phyloP scores from a whole-genome alignment of 2,888 invertebrate species.

The Actias luna region DNA sequence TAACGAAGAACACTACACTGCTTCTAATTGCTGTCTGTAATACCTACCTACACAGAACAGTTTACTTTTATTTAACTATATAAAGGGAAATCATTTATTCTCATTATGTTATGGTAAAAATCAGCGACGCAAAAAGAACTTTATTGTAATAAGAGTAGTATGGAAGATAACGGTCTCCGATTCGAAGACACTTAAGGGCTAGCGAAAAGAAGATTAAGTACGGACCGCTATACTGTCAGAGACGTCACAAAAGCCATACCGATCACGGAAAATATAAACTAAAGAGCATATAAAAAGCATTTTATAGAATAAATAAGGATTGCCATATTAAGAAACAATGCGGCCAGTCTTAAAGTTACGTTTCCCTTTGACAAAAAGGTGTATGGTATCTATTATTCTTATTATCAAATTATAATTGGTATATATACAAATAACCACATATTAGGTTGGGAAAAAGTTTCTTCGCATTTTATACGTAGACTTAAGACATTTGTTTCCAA shows the following conservation, averaged over 20 bases:
- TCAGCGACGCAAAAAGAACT: neutral
- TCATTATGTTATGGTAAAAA: neutral
- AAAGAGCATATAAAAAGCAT: neutral
- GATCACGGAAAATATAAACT: neutral
- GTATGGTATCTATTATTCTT: too few species aligned
- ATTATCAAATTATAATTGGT: too few species aligned
- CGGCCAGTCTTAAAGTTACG: too few species aligned
- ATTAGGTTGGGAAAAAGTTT: too few species aligned
- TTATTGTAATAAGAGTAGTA: neutral
- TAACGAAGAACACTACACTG: neutral
- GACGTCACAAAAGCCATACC: neutral
- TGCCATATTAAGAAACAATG: too few species aligned
- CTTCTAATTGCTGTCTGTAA: neutral
- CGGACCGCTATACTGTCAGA: neutral
- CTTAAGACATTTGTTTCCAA: too few species aligned
- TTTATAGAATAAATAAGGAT: neutral
- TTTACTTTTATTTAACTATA: neutral
- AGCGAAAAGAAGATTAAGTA: conserved; percentile 5
- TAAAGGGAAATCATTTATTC: neutral
- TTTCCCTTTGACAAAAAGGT: too few species aligned
- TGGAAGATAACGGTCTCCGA: neutral
- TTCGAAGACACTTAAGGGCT: neutral
- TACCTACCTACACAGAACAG: neutral
- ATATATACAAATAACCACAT: too few species aligned
- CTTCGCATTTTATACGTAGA: too few species aligned